Evolutionary conservation across 2,113 vertebrate species (phyloP).

Genomic region (Oostethus manadensis): DNA sequence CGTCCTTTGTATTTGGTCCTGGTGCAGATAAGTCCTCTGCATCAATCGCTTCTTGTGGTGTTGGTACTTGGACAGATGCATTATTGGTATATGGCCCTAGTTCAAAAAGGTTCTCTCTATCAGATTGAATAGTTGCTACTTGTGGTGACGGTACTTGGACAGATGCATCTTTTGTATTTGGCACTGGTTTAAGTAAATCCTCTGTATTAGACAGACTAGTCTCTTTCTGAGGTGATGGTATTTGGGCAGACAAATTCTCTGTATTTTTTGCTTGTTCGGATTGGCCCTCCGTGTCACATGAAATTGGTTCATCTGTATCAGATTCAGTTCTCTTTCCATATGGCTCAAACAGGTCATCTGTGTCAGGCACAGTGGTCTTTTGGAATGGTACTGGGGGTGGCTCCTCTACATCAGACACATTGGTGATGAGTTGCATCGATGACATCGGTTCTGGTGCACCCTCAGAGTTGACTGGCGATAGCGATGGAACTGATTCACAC

Average conservation of each 20-base stretch:
- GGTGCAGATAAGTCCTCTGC: background rate
- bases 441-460: background rate
- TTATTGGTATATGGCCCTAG: background rate
- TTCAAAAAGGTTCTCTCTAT: background rate
- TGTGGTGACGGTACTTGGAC: background rate
- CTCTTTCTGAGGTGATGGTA: background rate
- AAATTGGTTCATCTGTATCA: too few species aligned
- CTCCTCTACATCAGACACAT: background rate
- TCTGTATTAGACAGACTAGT: background rate
- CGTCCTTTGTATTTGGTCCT: background rate
- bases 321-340: too few species aligned
- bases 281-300: background rate
- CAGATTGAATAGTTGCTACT: background rate
- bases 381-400: background rate
- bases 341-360: too few species aligned
- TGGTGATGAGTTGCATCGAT: background rate
- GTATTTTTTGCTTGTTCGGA: background rate
- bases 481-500: background rate
- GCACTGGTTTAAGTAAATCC: background rate
- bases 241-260: background rate
- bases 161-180: background rate
- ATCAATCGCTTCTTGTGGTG: background rate
- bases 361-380: background rate
- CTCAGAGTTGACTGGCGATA: background rate
- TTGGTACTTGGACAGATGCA: background rate